These are phyloP conservation scores for Leptinotarsa rubiginosa DNA, from an alignment of 2,888 invertebrate species.

Conservation along the genomic window DNA sequence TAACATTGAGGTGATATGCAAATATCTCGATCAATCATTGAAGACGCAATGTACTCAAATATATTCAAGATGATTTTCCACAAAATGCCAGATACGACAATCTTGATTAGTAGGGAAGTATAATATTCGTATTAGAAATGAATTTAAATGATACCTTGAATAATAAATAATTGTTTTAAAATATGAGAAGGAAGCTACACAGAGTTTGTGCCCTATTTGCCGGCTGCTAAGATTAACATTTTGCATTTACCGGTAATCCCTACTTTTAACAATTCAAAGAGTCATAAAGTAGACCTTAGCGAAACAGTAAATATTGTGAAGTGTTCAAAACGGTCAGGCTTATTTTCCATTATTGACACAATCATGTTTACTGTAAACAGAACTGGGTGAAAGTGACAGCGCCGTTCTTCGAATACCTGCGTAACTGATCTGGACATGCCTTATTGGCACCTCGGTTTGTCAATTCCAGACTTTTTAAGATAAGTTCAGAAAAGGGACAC, in stretches of 20 bases:
- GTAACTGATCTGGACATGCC: background rate
- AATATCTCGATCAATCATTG: too few species aligned
- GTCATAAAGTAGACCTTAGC: slow-evolving; percentile 15
- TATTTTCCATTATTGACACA: slow-evolving; percentile 20
- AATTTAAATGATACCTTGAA: too few species aligned
- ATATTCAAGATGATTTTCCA: too few species aligned
- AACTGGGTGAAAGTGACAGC: slow-evolving; percentile 17
- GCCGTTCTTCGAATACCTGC: background rate
- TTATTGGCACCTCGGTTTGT: background rate
- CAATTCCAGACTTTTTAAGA: background rate
- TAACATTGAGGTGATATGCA: too few species aligned
- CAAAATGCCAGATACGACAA: too few species aligned
- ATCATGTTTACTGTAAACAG: slow-evolving; percentile 17
- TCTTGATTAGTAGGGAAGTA: too few species aligned
- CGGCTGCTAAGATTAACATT: background rate
- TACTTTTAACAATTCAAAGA: slow-evolving; percentile 4
- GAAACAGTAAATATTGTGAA: slow-evolving; percentile 20
- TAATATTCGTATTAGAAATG: too few species aligned
- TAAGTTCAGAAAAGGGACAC: background rate
- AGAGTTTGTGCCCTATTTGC: background rate
- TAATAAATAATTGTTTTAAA: background rate
- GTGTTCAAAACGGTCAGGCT: slow-evolving; percentile 15
- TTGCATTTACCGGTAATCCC: background rate
- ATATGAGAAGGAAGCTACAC: background rate
- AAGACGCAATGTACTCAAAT: too few species aligned